phyloP scores from a whole-genome alignment of 2,888 invertebrate species.

The Theretra japonica region DNA sequence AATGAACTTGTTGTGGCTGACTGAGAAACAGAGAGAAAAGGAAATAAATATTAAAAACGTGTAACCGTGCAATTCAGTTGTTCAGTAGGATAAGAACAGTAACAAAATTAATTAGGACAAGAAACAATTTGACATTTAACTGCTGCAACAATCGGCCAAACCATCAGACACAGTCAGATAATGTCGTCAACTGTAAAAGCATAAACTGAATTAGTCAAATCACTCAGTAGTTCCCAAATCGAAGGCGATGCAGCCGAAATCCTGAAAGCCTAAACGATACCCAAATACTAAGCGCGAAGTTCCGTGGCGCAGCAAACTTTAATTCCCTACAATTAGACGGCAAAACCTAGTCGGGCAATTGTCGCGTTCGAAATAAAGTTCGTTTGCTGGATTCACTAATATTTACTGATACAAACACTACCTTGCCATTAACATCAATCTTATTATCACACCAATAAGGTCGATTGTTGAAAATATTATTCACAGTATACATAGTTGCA shows the following conservation, averaged over 20 bases:
- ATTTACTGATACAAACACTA: constrained; percentile 55
- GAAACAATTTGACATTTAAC: too few relatives aligned
- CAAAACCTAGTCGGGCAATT: constrained; percentile 77
- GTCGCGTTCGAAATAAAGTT: constrained; percentile 79
- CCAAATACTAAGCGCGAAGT: constrained; percentile 38
- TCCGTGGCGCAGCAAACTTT: constrained; percentile 63
- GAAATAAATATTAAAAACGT: too few relatives aligned
- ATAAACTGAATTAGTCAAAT: too few relatives aligned
- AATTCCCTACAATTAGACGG: constrained; percentile 75
- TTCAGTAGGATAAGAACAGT: too few relatives aligned
- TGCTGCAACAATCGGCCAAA: too few relatives aligned
- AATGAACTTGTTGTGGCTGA: too few relatives aligned
- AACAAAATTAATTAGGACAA: too few relatives aligned
- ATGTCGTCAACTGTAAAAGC: too few relatives aligned
- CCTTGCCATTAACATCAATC: constrained; percentile 40
- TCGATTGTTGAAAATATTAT: constrained; percentile 39
- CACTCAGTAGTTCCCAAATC: neutral
- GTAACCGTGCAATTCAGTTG: too few relatives aligned
- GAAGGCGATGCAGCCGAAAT: constrained; percentile 25
- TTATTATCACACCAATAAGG: constrained; percentile 41
- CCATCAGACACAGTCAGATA: too few relatives aligned
- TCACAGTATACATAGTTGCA: constrained; percentile 45
- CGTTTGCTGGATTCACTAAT: constrained; percentile 61
- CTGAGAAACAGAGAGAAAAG: too few relatives aligned
- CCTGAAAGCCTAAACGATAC: constrained; percentile 8